phyloP scores from a whole-genome alignment of 2,113 vertebrate species.

The Zingel zingel region DNA sequence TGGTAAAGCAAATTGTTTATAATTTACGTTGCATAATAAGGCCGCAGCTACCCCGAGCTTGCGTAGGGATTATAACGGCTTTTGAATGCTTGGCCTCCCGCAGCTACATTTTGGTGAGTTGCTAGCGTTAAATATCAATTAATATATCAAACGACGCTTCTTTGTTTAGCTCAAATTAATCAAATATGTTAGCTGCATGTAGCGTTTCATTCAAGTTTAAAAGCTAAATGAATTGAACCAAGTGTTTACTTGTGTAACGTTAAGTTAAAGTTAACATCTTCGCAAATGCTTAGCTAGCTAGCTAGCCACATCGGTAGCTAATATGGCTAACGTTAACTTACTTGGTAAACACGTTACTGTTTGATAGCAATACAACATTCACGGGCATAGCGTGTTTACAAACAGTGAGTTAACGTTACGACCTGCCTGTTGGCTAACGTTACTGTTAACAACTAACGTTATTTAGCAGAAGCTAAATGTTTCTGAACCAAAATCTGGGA shows the following conservation, averaged over 20 bases:
- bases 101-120: conserved; percentile 74
- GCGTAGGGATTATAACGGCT: conserved; percentile 72
- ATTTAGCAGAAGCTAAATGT: background rate
- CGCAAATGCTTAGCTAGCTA: background rate
- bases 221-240: background rate
- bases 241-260: background rate
- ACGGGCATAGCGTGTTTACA: conserved; percentile 67
- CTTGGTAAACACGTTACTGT: conserved; percentile 35
- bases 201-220: background rate
- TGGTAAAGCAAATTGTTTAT: conserved; percentile 58
- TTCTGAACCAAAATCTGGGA: background rate
- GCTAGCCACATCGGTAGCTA: conserved; percentile 35
- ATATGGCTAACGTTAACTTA: conserved; percentile 52
- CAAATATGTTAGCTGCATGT: background rate
- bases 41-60: conserved; percentile 76
- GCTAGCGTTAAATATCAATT: conserved; percentile 9
- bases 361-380: conserved; percentile 22
- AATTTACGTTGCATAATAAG: conserved; percentile 77
- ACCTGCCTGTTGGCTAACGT: background rate
- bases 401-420: conserved; percentile 39
- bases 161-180: background rate
- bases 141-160: background rate
- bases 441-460: background rate
- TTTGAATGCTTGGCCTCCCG: conserved; percentile 61
- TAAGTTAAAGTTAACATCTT: conserved; percentile 10